These are phyloP conservation scores for Plebejus argus DNA, from an alignment of 2,888 invertebrate genomes.

Conservation along the genomic window DNA sequence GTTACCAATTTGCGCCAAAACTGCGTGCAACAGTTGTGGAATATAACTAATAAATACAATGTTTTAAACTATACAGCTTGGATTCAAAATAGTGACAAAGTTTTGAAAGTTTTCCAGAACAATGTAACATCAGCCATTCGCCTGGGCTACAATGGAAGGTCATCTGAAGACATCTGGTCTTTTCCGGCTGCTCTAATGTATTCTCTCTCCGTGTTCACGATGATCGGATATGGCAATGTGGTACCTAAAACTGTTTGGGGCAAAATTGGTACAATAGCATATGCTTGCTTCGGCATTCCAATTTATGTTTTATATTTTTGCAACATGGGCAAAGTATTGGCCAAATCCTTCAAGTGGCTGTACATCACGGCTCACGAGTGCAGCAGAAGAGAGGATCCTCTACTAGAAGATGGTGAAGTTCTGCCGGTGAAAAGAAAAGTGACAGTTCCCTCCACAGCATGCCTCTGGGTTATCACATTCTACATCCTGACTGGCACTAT, in stretches of 20 bases:
- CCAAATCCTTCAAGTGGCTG: conserved; percentile 89
- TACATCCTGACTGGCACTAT: conserved; percentile 92
- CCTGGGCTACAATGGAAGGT: conserved; percentile 87
- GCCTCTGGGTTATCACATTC: conserved; percentile 92
- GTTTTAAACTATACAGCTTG: conserved; percentile 85
- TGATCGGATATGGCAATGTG: conserved; percentile 95
- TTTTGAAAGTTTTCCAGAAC: conserved; percentile 84
- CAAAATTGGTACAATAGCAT: conserved; percentile 90
- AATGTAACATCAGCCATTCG: conserved; percentile 84
- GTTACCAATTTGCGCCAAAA: conserved; percentile 75
- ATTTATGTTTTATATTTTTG: conserved; percentile 93
- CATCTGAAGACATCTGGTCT: conserved; percentile 88
- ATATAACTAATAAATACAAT: conserved; percentile 84
- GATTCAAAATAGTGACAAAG: conserved; percentile 80
- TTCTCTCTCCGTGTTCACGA: conserved; percentile 92
- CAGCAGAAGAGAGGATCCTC: conserved; percentile 73
- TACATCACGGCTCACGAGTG: conserved; percentile 89
- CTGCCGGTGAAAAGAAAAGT: conserved; percentile 83
- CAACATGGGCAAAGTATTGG: conserved; percentile 93
- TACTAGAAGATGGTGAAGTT: conserved; percentile 74
- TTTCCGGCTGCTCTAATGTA: conserved; percentile 95
- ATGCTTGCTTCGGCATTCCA: conserved; percentile 93
- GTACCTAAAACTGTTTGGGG: conserved; percentile 91
- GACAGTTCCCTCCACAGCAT: conserved; percentile 93
- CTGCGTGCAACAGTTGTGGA: conserved; percentile 85